These are phyloP conservation scores for Phortica magna DNA, from an alignment of 2,888 invertebrate genomes.

Conservation along the genomic window DNA sequence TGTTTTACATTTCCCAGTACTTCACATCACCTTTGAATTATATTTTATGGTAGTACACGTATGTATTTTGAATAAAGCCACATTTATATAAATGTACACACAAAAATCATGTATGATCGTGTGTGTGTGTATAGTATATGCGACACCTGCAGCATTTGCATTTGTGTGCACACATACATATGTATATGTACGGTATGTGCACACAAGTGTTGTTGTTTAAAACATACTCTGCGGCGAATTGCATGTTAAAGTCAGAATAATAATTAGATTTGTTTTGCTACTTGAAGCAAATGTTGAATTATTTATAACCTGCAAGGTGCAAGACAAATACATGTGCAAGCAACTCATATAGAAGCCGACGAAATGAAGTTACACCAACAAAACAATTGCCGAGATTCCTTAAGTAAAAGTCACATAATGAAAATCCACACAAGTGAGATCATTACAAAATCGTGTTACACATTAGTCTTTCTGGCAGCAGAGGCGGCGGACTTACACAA, in stretches of 20 bases:
- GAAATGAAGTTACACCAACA: background rate
- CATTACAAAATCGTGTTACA: conserved; percentile 67
- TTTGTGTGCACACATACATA: no score
- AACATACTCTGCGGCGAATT: background rate
- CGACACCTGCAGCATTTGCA: conserved; percentile 5
- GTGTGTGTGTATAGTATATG: background rate
- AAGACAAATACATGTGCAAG: background rate
- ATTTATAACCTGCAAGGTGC: background rate
- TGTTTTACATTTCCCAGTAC: background rate
- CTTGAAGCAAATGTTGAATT: conserved; percentile 22
- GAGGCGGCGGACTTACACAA: conserved; percentile 47
- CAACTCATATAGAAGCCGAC: background rate
- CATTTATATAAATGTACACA: conserved; percentile 23
- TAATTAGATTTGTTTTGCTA: conserved; percentile 27
- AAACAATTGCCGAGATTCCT: background rate
- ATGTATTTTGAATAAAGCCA: conserved; percentile 39
- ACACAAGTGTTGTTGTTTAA: background rate
- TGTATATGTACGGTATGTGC: conserved; percentile 6
- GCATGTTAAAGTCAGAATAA: background rate
- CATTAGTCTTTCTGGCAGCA: conserved; percentile 58
- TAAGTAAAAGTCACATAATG: conserved; percentile 30
- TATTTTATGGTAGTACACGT: conserved; percentile 6
- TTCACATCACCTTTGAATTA: background rate
- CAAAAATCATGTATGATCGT: background rate
- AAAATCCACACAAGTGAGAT: conserved; percentile 54